Base-by-base conservation (phyloP, 2,113 vertebrate species). In the Phalacrocorax carbo region DNA sequence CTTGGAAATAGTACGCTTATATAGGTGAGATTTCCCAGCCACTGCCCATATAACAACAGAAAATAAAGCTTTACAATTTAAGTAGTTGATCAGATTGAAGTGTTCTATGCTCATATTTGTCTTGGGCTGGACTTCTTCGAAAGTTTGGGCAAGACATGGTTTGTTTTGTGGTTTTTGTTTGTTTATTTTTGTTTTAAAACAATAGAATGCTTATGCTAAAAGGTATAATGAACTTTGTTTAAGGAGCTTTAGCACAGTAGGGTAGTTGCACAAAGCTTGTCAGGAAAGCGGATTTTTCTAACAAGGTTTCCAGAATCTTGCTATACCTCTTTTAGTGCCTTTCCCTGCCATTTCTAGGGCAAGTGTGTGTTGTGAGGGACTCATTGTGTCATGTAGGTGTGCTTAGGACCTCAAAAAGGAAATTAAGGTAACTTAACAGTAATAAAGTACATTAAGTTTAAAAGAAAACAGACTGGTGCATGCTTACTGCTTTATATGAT, bases 311-410 rank as follows among this genome's bases (percentile, higher is more conserved):
- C 40, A 62, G 46, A 79, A 32, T 55, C 15, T 80, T 83, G 44
- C 38, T 34, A 10, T 22, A 26, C 22, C n/a, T 36, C 22, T 58
- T 72, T 25, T 40, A 40, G 25, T 58, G 73, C 10, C 12, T 16
- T 60, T 52, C 6, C 19, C 11, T 78, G 44, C n/a, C 46, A 23
- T 57, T 82, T 91, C 29, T 78, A 23, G 10, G 26, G 25, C 11
- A 86, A 3, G 4, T 5, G 5, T 14, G 40, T 86, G 26, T 91
- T 93, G 25, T 44, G n/a, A 84, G 27, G 15, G 20, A 17, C 16
- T 12, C 1, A 1, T 4, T 52, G 30, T 57, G 19, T 82, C n/a
- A 46, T 0, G 1, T 3, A 25, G n/a, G 15, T 5, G 1, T 70
- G 38, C 8, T 36, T 77, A 65, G 34, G 21, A 60, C 68, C 46